Conservation (phyloP, 2,797 vertebrate genomes). For the Gorsachius magnificus region DNA sequence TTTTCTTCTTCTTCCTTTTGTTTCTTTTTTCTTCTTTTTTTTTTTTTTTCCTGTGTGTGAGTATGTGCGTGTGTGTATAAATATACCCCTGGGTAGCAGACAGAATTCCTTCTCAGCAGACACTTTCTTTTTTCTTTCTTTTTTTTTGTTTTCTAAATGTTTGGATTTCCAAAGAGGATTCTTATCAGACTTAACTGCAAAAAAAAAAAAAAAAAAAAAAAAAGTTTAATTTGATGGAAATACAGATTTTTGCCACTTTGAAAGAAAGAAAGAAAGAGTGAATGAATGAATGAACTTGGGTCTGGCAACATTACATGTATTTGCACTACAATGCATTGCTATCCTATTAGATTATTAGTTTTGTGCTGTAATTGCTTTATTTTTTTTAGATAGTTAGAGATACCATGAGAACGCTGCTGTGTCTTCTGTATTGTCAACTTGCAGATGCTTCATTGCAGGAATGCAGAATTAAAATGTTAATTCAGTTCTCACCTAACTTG, state of each 20-base stretch:
- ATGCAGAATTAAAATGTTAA: constrained; percentile 79
- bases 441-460: constrained; percentile 90
- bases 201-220: background rate
- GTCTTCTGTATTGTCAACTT: constrained; percentile 99
- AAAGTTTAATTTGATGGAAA: constrained; percentile 85
- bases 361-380: constrained; percentile 90
- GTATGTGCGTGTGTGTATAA: constrained; percentile 63
- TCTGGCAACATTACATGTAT: constrained; percentile 88
- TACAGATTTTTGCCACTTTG: constrained; percentile 84
- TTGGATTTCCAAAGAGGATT: constrained; percentile 92
- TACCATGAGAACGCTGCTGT: constrained; percentile 89
- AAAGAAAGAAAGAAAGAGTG: constrained; percentile 80
- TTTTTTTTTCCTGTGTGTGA: constrained; percentile 66
- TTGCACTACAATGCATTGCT: constrained; percentile 93
- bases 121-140: constrained; percentile 84
- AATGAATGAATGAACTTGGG: constrained; percentile 88
- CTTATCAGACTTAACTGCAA: constrained; percentile 80
- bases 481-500: constrained; percentile 75
- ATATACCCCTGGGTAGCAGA: constrained; percentile 77
- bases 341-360: constrained; percentile 88
- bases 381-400: constrained; percentile 67
- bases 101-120: constrained; percentile 80
- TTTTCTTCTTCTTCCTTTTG: constrained; percentile 63
- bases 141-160: constrained; percentile 85
- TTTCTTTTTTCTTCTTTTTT: constrained; percentile 72